phyloP scores from a whole-genome alignment of 2,797 vertebrate species.

The Dipus sagitta region DNA sequence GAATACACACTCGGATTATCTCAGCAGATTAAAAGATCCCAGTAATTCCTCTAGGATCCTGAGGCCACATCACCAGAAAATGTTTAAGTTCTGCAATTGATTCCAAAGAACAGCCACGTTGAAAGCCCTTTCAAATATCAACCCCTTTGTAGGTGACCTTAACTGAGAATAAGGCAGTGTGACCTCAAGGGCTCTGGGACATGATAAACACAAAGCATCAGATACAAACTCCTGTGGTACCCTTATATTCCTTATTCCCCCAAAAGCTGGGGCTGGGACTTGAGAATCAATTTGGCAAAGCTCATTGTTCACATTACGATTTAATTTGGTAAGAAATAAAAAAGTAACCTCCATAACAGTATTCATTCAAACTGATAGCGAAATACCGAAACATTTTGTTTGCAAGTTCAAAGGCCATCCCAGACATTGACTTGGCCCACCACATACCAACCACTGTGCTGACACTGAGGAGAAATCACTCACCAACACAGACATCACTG shows the following conservation, averaged over 20 bases:
- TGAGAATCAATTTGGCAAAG: background rate
- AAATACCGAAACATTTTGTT: slow-evolving; percentile 30
- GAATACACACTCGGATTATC: background rate
- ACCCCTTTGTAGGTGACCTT: background rate
- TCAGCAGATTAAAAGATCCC: background rate
- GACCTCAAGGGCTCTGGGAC: background rate
- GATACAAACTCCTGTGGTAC: background rate
- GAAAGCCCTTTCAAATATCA: slow-evolving; percentile 41
- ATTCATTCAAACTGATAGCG: slow-evolving; percentile 15
- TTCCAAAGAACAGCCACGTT: background rate
- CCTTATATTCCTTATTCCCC: background rate
- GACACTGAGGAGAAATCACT: background rate
- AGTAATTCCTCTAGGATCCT: background rate
- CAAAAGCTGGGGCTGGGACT: slow-evolving; percentile 3
- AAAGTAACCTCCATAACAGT: background rate
- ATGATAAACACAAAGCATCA: slow-evolving; percentile 10
- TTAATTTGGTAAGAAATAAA: slow-evolving; percentile 36
- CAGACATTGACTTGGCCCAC: background rate
- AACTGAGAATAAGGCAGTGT: background rate
- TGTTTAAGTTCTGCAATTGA: background rate
- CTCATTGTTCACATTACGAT: slow-evolving; percentile 32
- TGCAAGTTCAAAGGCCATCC: slow-evolving; percentile 34
- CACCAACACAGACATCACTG: background rate
- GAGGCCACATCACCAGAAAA: background rate
- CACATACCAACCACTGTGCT: background rate